A percentile compares a stretch with the other conserved stretches of the same genome.
These are phyloP conservation scores for Noctua janthina DNA, from an alignment of 2,888 invertebrate genomes.

Conservation along the genomic window DNA sequence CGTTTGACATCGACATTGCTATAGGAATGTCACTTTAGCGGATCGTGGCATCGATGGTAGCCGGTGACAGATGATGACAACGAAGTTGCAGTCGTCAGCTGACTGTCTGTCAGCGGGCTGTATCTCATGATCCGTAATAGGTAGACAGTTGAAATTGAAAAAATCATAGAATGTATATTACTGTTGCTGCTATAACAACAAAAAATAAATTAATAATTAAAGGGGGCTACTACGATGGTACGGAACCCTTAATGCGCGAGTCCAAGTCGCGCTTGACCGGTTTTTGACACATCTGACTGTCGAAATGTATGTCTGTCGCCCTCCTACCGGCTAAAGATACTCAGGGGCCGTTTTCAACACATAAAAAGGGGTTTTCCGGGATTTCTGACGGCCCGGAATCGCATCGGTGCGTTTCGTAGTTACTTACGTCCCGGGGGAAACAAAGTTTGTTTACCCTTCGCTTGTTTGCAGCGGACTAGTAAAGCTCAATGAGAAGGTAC, in stretches of 20 bases:
- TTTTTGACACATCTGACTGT: background rate
- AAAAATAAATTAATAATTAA: too few species aligned
- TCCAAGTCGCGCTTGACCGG: too few species aligned
- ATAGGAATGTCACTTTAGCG: background rate
- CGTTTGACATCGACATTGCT: background rate
- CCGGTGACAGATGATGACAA: background rate
- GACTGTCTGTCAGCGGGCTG: too few species aligned
- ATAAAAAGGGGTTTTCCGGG: conserved; percentile 36
- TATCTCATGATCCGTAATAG: too few species aligned
- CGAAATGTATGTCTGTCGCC: background rate
- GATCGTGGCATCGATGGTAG: background rate
- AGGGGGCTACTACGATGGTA: too few species aligned
- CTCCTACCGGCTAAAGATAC: conserved; percentile 21
- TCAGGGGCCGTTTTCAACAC: conserved; percentile 14
- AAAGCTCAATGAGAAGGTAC: background rate
- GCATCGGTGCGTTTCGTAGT: conserved; percentile 6
- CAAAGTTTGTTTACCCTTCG: conserved; percentile 38
- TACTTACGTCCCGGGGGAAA: conserved; percentile 22
- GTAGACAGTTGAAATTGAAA: too few species aligned
- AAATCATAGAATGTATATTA: too few species aligned
- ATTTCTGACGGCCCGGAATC: conserved; percentile 30
- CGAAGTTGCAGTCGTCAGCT: background rate
- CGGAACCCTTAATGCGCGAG: too few species aligned
- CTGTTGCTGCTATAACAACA: too few species aligned
- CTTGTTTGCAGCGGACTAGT: conserved; percentile 1